A percentile compares a stretch with the other conserved stretches of the same genome.
These are phyloP conservation scores for Encarsia formosa DNA, from an alignment of 2,888 invertebrate genomes.

Conservation along the genomic window DNA sequence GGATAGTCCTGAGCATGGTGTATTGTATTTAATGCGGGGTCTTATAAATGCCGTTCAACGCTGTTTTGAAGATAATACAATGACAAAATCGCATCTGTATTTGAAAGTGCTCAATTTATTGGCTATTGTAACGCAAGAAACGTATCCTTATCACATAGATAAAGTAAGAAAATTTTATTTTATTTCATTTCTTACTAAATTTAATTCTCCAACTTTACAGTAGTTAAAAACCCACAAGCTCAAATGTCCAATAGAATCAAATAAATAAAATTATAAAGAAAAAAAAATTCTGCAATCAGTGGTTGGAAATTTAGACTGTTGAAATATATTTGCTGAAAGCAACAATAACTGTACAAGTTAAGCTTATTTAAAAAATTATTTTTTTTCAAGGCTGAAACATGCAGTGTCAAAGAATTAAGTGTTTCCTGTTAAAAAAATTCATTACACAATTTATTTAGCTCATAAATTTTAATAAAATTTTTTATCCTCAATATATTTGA, in stretches of 20 bases:
- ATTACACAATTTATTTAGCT: constrained; percentile 5
- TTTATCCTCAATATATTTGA: no score
- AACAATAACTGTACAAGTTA: no score
- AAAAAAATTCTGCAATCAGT: no score
- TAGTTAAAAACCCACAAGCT: no score
- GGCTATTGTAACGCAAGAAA: constrained; percentile 74
- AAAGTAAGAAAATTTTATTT: constrained; percentile 45
- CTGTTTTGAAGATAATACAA: constrained; percentile 66
- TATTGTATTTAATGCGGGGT: constrained; percentile 74
- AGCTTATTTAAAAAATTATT: no score
- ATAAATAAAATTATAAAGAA: no score
- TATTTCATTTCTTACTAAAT: background rate
- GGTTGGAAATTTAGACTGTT: no score
- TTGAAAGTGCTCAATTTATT: constrained; percentile 74
- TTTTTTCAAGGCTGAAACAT: no score
- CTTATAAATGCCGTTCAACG: constrained; percentile 77
- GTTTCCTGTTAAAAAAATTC: constrained; percentile 12
- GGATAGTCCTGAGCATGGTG: constrained; percentile 87
- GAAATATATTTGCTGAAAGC: no score
- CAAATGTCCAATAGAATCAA: no score
- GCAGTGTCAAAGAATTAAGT: no score
- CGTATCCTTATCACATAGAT: constrained; percentile 81
- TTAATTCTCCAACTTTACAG: no score
- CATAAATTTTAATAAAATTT: constrained; percentile 5
- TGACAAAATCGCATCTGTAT: constrained; percentile 66